phyloP scores from a whole-genome alignment of 1,140 invertebrate species.

The Achatina immaculata region DNA sequence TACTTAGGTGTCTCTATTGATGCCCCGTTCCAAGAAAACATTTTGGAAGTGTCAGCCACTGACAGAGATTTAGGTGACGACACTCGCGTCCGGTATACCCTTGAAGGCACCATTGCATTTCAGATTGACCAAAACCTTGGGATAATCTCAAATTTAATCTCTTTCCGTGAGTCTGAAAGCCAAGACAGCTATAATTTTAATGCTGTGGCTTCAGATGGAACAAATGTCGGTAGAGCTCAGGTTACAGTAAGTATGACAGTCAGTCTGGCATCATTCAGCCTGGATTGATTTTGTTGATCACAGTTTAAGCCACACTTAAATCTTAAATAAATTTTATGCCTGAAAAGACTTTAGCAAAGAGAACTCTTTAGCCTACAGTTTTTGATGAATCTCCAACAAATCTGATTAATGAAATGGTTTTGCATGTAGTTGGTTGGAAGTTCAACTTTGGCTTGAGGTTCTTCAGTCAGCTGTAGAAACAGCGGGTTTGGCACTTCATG shows the following conservation, averaged over 20 bases:
- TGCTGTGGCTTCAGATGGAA: constrained; percentile 2
- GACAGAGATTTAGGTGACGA: constrained; percentile 44
- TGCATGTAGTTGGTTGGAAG: no score
- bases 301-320: no score
- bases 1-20: constrained; percentile 53
- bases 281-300: no score
- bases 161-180: background rate
- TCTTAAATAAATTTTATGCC: no score
- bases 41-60: constrained; percentile 50
- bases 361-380: no score
- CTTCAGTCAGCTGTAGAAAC: no score
- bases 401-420: no score
- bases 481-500: no score
- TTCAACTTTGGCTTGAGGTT: no score
- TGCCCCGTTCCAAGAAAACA: constrained; percentile 51
- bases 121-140: constrained; percentile 42
- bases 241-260: constrained; percentile 26
- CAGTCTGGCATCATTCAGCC: no score
- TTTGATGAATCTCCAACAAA: no score
- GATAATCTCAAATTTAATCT: constrained; percentile 43
- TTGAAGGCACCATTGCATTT: constrained; percentile 36
- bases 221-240: background rate
- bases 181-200: background rate
- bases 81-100: constrained; percentile 23
- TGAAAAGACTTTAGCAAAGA: no score